Evolutionary conservation across 1,140 invertebrate genomes (phyloP).

Genomic region (Aphidius gifuensis): DNA sequence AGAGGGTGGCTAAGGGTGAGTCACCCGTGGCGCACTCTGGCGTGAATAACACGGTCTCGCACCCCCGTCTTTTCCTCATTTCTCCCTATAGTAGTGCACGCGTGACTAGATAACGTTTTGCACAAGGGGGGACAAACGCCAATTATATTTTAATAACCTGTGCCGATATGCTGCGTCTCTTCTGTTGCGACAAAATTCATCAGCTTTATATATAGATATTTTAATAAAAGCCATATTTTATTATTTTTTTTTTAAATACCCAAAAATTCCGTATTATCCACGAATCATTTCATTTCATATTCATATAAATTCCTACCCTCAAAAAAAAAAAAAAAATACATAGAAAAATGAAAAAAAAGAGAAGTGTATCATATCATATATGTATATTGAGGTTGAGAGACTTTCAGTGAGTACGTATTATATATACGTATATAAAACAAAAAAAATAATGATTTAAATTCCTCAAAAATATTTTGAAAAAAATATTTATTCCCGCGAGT

Average conservation of each 20-base stretch:
- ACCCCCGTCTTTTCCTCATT: conserved; percentile 9
- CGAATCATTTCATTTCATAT: too few species aligned
- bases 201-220: not conserved
- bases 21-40: conserved; percentile 47
- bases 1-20: conserved; percentile 41
- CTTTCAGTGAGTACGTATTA: too few species aligned
- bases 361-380: too few species aligned
- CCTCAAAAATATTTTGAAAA: too few species aligned
- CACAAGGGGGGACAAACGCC: conserved; percentile 46
- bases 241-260: not conserved
- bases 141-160: conserved; percentile 52
- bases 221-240: conserved; percentile 7
- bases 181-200: too few species aligned
- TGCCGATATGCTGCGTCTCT: not conserved
- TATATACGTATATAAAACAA: too few species aligned
- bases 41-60: conserved; percentile 42
- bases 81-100: conserved; percentile 41
- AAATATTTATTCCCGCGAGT: not conserved
- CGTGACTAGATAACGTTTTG: conserved; percentile 51
- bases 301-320: too few species aligned
- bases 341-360: too few species aligned
- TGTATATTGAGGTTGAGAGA: too few species aligned
- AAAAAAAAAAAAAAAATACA: too few species aligned
- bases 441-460: too few species aligned
- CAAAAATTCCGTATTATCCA: too few species aligned